phyloP scores from a whole-genome alignment of 2,888 invertebrate species.

The Meiosimyza decipiens region DNA sequence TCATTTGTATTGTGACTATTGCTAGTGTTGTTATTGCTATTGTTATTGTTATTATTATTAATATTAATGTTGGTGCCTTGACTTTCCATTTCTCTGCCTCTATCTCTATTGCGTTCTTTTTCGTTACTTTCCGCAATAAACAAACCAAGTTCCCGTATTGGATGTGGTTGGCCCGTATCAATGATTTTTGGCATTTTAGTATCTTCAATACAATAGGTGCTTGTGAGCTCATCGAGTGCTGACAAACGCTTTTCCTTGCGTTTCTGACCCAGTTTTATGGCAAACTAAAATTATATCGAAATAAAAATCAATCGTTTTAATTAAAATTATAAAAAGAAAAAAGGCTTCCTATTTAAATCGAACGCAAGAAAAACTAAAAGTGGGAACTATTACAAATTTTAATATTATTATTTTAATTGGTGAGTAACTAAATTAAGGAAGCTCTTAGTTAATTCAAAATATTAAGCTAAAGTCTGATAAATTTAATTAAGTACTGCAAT shows the following conservation, averaged over 20 bases:
- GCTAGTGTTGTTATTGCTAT: constrained; percentile 38
- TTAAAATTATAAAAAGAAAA: constrained; percentile 3
- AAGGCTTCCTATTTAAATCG: neutral
- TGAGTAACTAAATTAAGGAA: too few species aligned
- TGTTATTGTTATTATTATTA: constrained; percentile 47
- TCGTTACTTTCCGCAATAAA: constrained; percentile 47
- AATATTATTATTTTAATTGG: too few species aligned
- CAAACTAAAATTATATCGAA: constrained; percentile 65
- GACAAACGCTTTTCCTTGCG: constrained; percentile 71
- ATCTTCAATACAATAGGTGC: constrained; percentile 70
- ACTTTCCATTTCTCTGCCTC: neutral
- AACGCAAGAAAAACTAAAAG: neutral
- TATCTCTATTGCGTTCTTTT: constrained; percentile 44
- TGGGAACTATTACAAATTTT: neutral
- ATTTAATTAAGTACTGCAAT: too few species aligned
- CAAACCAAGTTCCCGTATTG: constrained; percentile 61
- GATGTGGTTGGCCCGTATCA: constrained; percentile 70
- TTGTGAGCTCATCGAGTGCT: constrained; percentile 68
- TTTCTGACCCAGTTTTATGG: constrained; percentile 72
- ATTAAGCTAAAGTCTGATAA: too few species aligned
- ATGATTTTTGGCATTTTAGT: constrained; percentile 70
- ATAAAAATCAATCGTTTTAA: constrained; percentile 28
- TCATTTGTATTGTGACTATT: constrained; percentile 27
- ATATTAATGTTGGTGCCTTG: constrained; percentile 45
- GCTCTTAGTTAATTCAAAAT: too few species aligned